Conservation (phyloP, 1,140 invertebrate species). For the Penaeus vannamei region DNA sequence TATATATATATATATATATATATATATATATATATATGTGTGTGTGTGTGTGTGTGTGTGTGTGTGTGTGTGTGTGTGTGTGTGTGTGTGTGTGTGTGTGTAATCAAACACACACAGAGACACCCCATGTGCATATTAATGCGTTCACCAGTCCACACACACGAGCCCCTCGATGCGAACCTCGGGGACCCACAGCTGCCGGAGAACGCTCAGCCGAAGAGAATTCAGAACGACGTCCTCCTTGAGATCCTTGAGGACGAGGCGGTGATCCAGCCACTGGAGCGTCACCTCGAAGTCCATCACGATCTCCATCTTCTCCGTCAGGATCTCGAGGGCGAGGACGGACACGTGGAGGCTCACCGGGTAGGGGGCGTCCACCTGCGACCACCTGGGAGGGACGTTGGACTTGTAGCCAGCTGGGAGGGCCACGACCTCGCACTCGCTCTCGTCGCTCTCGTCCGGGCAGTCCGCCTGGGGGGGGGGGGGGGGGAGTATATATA, state of each 20-base stretch:
- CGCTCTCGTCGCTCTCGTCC: slow-evolving; percentile 40
- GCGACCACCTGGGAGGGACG: slow-evolving; percentile 10
- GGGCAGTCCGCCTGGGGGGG: slow-evolving; percentile 15
- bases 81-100: no score
- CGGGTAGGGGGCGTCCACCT: not conserved
- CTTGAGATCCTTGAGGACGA: slow-evolving; percentile 30
- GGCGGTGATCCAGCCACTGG: slow-evolving; percentile 23
- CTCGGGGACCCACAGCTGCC: slow-evolving; percentile 30
- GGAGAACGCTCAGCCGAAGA: not conserved
- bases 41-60: no score
- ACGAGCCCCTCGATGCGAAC: not conserved
- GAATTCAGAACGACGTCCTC: slow-evolving; percentile 23
- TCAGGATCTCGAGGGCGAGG: slow-evolving; percentile 33
- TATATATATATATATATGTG: no score
- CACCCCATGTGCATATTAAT: no score
- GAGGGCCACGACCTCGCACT: slow-evolving; percentile 16
- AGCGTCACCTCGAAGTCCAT: slow-evolving; percentile 32
- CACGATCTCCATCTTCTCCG: slow-evolving; percentile 48
- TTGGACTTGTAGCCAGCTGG: slow-evolving; percentile 29
- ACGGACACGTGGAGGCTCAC: slow-evolving; percentile 30
- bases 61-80: no score
- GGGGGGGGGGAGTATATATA: not conserved
- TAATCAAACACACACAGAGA: no score
- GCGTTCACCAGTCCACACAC: no score
- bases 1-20: no score